Evolutionary conservation across 1,140 invertebrate species (phyloP), one percentile per base, ranked within the genome.

Genomic region (Drosophila azteca): DNA sequence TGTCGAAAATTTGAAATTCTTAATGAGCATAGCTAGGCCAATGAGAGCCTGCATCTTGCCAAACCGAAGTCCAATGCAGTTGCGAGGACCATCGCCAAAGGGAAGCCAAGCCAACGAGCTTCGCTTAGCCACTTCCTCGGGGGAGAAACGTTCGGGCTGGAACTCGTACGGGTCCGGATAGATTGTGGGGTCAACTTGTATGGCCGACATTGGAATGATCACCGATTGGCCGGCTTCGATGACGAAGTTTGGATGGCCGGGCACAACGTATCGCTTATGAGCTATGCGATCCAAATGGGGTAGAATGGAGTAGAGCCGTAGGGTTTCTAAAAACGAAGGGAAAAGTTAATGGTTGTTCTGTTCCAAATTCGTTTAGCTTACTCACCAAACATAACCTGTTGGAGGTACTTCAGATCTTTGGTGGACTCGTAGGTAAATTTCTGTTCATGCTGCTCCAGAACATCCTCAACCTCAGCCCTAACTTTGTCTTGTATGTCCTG

Each of bases 251-350:
- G 93, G 94, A 22, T 93, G 52, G 94, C 93, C 35, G 5, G 93
- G 93, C n/a, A 94, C 93, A 7, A 95, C 79, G 67, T 93, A 94
- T 15, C 94, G 93, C 69, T 94, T 93, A 0, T 91, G 92, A 55
- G 94, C 94, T 35, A 92, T 79, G 53, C 95, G 92, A 77, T 94
- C 93, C 17, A 95, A 73, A 8, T 93, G 81, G 5, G 93, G 92
- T 22, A 94, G 90, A 1, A 94, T 93, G 31, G 95, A 94, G 81
- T 95, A 94, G 57, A 93, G 93, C 5, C 95, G 92, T 76, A 95
- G 87, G 2, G 95, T 94, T 93, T 95, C 95, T 85, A 13, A 11
- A 2, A 11, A 17, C 2, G n/a, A n/a, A 39, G 24, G 7, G 1
- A 0, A 0, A 1, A 2, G 31, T 39, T 2, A 24, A 0, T 6